Percentiles rank a stretch among this genome's conserved stretches.
These are phyloP conservation scores for Patella depressa DNA, from an alignment of 2,888 invertebrate species.

Conservation along the genomic window DNA sequence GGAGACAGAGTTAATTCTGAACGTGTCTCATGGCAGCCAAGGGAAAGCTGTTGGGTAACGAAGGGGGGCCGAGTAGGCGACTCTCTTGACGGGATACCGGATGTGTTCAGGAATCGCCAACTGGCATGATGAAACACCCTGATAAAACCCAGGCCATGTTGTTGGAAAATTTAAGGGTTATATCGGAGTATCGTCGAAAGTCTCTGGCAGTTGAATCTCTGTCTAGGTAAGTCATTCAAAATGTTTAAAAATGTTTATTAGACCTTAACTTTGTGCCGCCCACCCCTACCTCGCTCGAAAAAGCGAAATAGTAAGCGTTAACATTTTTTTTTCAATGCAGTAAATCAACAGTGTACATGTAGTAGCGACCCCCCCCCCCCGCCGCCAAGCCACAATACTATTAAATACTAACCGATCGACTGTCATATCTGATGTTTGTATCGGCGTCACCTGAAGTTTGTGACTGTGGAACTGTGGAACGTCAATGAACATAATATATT, in stretches of 20 bases:
- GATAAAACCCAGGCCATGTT: conserved; percentile 62
- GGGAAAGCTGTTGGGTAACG: background rate
- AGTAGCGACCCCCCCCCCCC: too few species aligned
- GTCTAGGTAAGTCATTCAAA: conserved; percentile 47
- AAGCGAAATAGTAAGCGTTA: background rate
- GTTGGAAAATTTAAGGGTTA: conserved; percentile 60
- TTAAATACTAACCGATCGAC: too few species aligned
- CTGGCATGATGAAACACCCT: conserved; percentile 53
- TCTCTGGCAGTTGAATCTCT: conserved; percentile 52
- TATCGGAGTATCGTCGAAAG: conserved; percentile 56
- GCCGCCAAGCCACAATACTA: too few species aligned
- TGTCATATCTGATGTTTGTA: too few species aligned
- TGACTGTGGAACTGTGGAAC: too few species aligned
- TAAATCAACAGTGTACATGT: too few species aligned
- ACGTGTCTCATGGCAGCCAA: background rate
- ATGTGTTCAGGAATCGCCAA: background rate
- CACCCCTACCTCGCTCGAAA: background rate
- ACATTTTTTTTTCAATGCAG: background rate
- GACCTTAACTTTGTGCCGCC: too few species aligned
- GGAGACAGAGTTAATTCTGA: too few species aligned
- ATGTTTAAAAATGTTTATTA: too few species aligned
- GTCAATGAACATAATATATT: too few species aligned
- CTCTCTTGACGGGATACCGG: conserved; percentile 4
- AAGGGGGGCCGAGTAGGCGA: background rate
- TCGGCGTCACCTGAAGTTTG: too few species aligned